phyloP scores from a whole-genome alignment of 2,888 invertebrate species.

The Aphelenchoides bicaudatus region DNA sequence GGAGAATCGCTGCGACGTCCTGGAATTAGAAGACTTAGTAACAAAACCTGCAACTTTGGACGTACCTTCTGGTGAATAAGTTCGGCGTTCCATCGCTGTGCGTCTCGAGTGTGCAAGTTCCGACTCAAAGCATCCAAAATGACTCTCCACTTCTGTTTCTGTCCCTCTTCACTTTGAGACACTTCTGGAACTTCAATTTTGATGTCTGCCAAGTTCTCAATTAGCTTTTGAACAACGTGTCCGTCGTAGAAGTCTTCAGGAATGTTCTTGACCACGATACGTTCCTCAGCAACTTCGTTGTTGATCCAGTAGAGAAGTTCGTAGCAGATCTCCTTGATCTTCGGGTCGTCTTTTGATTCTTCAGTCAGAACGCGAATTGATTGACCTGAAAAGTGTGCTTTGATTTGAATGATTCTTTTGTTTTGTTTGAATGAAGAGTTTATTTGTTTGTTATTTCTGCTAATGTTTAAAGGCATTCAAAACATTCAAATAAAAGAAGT shows the following conservation, averaged over 20 bases:
- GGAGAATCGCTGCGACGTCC: constrained; percentile 89
- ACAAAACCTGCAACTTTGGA: neutral
- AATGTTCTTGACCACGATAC: constrained; percentile 90
- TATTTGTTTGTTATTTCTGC: too few species aligned
- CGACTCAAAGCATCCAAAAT: constrained; percentile 72
- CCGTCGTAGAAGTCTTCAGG: constrained; percentile 97
- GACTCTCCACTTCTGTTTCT: constrained; percentile 79
- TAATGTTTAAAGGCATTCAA: too few species aligned
- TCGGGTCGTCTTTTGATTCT: constrained; percentile 78
- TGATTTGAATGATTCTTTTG: neutral
- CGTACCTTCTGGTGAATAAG: constrained; percentile 78
- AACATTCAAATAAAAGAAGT: too few species aligned
- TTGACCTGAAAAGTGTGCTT: constrained; percentile 69
- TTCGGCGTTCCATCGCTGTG: constrained; percentile 92
- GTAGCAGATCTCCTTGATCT: constrained; percentile 61
- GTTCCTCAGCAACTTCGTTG: constrained; percentile 87
- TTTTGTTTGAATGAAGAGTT: neutral
- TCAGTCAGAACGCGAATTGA: constrained; percentile 92
- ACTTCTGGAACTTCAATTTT: constrained; percentile 90
- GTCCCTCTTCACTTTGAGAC: constrained; percentile 94
- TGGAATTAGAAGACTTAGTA: constrained; percentile 1
- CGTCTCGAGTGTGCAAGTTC: constrained; percentile 66
- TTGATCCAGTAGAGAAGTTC: constrained; percentile 96
- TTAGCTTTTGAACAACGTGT: constrained; percentile 74
- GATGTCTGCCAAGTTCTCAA: constrained; percentile 62